Percentiles rank a stretch among this genome's conserved stretches.
These are phyloP conservation scores for Lepidothrix coronata DNA, from an alignment of 2,113 vertebrate genomes.

Conservation along the genomic window DNA sequence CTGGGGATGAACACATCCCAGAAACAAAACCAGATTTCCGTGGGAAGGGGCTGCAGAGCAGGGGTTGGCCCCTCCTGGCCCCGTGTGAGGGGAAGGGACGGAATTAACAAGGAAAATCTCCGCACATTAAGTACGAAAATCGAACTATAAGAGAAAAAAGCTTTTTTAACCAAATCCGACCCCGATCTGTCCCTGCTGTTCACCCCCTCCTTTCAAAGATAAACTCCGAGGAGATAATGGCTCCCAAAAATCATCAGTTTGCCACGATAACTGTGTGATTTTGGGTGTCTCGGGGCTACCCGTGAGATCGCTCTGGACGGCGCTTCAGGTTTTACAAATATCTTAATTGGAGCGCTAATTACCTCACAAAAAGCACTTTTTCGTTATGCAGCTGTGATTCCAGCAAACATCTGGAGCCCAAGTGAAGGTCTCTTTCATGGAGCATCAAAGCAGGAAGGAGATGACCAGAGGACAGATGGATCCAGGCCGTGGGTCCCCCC, in stretches of 20 bases:
- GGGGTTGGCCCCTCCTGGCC: accelerated
- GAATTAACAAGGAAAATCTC: background rate
- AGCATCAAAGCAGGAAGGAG: slow-evolving; percentile 35
- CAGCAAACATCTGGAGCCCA: slow-evolving; percentile 18
- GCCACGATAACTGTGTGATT: background rate
- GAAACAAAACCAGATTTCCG: background rate
- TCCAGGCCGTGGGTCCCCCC: background rate
- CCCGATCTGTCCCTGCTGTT: slow-evolving; percentile 25
- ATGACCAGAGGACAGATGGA: background rate
- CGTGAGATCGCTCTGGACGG: background rate
- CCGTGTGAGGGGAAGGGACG: background rate
- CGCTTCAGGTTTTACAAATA: slow-evolving; percentile 56
- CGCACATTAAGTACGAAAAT: background rate
- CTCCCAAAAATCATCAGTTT: background rate
- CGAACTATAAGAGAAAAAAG: background rate
- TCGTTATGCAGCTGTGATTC: background rate
- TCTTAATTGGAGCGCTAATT: slow-evolving; percentile 55
- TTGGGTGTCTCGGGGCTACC: background rate
- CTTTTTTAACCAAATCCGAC: background rate
- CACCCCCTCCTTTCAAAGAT: background rate
- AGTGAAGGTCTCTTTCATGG: background rate
- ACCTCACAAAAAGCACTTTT: background rate
- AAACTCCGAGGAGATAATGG: background rate
- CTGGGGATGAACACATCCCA: accelerated
- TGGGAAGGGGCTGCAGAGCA: background rate